These are phyloP conservation scores for Upupa epops DNA, from an alignment of 2,113 vertebrate species.

Conservation along the genomic window DNA sequence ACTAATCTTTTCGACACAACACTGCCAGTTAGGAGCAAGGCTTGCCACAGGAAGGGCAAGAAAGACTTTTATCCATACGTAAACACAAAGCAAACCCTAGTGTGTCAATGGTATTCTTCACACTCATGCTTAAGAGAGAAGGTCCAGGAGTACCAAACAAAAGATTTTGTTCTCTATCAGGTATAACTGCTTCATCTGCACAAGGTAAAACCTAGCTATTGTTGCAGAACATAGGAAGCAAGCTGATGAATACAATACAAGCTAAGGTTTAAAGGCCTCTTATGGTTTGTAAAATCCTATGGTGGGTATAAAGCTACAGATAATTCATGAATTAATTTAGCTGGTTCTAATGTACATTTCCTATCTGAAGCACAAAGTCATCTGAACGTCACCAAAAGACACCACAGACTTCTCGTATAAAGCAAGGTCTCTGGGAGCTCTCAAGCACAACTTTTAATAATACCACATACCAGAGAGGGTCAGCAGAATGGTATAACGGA, in stretches of 20 bases:
- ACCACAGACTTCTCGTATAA: background rate
- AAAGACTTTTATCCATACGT: background rate
- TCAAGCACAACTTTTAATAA: background rate
- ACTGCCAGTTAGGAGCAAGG: background rate
- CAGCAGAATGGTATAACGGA: background rate
- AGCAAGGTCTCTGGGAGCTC: background rate
- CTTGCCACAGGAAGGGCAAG: background rate
- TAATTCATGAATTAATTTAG: background rate
- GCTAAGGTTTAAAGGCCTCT: background rate
- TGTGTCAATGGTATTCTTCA: background rate
- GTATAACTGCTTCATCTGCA: background rate
- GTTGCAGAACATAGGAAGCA: background rate
- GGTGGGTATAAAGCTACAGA: background rate
- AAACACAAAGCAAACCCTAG: background rate
- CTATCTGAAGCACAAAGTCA: background rate
- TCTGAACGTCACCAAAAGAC: background rate
- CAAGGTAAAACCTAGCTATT: background rate
- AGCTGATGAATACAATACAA: background rate
- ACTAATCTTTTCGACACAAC: background rate
- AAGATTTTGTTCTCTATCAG: background rate
- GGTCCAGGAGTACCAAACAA: background rate
- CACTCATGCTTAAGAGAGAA: background rate
- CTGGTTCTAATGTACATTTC: background rate
- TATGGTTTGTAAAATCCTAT: background rate
- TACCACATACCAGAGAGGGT: accelerated